Percentiles rank a stretch among this genome's conserved stretches.
phyloP scores from a whole-genome alignment of 2,113 vertebrate genomes.

The Scatophagus argus region DNA sequence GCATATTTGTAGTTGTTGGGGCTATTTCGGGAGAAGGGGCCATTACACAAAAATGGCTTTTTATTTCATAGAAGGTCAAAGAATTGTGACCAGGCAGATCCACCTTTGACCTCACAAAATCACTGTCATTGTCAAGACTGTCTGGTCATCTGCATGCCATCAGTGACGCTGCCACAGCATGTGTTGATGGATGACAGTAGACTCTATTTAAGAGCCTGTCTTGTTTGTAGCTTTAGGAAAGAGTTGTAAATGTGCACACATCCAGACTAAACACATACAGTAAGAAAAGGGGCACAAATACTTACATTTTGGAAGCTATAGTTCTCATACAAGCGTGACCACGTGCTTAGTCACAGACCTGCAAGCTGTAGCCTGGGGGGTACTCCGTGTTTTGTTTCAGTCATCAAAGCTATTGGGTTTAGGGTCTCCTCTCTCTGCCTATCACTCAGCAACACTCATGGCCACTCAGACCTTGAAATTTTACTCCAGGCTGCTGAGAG shows the following conservation, averaged over 20 bases:
- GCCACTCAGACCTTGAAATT: constrained; percentile 82
- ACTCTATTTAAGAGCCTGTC: background rate
- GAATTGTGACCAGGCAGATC: constrained; percentile 32
- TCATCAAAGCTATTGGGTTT: constrained; percentile 80
- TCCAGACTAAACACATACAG: constrained; percentile 45
- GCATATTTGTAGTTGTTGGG: background rate
- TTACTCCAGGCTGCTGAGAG: constrained; percentile 71
- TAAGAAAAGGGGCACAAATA: constrained; percentile 15
- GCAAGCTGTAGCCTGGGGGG: constrained; percentile 60
- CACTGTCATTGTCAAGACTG: constrained; percentile 57
- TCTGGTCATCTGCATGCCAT: constrained; percentile 17
- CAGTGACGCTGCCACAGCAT: constrained; percentile 19
- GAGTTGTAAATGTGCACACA: constrained; percentile 21
- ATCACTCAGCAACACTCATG: constrained; percentile 83
- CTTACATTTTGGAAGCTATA: constrained; percentile 23
- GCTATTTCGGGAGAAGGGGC: background rate
- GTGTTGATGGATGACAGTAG: constrained; percentile 33
- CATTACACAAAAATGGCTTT: constrained; percentile 26
- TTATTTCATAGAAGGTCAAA: constrained; percentile 45
- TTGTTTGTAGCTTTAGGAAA: constrained; percentile 26
- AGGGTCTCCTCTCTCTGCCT: constrained; percentile 73
- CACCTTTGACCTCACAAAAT: constrained; percentile 61
- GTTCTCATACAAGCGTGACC: constrained; percentile 45
- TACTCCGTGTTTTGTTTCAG: constrained; percentile 81
- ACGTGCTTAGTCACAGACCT: constrained; percentile 66